Evolutionary conservation across 1,140 invertebrate genomes (phyloP), one percentile per base, ranked within the genome.

Genomic region (Eupeodes corollae): DNA sequence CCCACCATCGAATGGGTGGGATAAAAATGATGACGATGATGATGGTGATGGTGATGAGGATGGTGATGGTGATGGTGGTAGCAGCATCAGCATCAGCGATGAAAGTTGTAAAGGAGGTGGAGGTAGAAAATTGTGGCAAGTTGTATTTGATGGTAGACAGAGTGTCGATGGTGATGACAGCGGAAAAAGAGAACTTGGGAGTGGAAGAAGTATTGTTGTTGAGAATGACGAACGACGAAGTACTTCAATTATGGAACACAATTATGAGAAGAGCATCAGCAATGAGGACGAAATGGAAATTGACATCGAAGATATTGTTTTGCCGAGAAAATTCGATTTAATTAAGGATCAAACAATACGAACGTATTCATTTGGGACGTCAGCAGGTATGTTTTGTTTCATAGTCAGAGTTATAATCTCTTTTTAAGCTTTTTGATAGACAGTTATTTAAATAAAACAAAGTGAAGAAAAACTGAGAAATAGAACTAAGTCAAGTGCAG

Each of bases 281-380:
- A 26, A 26, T 26, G 60, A 61, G 5, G 51, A 47, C 14, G 32
- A 61, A 18, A 41, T 48, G 39, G 37, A 52, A 0, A 30, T 66
- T 6, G 26, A 54, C 14, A 32, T 65, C 16, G 39, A 56, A 41
- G 61, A 66, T 35, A 66, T 66, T 42, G 19, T 56, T 3, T 60
- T 66, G 58, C 63, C 63, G 1, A 52, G 66, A 32, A 51, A 61
- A 42, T 63, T 66, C 6, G 55, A 62, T 44, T 51, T 53, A 47
- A 44, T 66, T 18, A 55, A 56, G 26, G 50, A 66, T 42, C 53
- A 54, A 47, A 58, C 63, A 45, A 14, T 53, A 15, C 53, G 61
- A 31, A 41, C 34, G 3, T 67, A 56, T 42, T 59, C 54, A 42
- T 67, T 67, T 42, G 51, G 64, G 42, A 12, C 19, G 2, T 31